Evolutionary conservation across 2,888 invertebrate genomes (phyloP), one percentile per base, ranked within the genome.

Genomic region (Papilio elwesi): DNA sequence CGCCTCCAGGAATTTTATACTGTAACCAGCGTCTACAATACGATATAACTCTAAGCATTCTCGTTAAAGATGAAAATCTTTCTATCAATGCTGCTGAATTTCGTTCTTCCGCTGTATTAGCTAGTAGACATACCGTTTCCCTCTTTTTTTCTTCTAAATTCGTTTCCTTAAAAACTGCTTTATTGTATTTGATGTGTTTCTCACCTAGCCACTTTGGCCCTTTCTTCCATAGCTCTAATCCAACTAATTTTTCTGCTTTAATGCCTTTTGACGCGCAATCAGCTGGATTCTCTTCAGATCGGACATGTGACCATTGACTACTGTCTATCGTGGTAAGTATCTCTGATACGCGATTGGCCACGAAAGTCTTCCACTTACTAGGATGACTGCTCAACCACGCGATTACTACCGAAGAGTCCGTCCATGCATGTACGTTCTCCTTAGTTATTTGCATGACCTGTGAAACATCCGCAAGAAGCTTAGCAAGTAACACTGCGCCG

Each of bases 231-330:
- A 73, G 38, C 0, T 13, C 9, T 36, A 64, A 26, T 6, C 63
- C 51, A 52, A 36, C 26, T 10, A 73, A 49, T 8, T 13, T 26
- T 68, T 55, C 16, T 71, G 70, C 51, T n/a, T 51, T 51, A 51
- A 51, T n/a, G 9, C 74, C 79, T 51, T 80, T 71, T 48, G 80
- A 79, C 0, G 80, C 80, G 52, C 76, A 78, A 68, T 82, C 81
- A 0, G 79, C 79, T 0, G 79, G 80, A 43, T 80, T 81, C 0
- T 77, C 72, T 1, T 67, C 59, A 6, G 78, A 73, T 11, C 68
- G 12, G 1, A 81, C 78, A 64, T 81, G 79, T 26, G 70, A 76
- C 81, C 81, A 78, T 6, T 77, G 75, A 48, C 55, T 43, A 10
- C 51, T 38, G 12, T 77, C 62, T 43, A 79, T 47, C 3, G 51